These are phyloP conservation scores for Chrysolina haemoptera DNA, from an alignment of 2,888 invertebrate species.

Conservation along the genomic window DNA sequence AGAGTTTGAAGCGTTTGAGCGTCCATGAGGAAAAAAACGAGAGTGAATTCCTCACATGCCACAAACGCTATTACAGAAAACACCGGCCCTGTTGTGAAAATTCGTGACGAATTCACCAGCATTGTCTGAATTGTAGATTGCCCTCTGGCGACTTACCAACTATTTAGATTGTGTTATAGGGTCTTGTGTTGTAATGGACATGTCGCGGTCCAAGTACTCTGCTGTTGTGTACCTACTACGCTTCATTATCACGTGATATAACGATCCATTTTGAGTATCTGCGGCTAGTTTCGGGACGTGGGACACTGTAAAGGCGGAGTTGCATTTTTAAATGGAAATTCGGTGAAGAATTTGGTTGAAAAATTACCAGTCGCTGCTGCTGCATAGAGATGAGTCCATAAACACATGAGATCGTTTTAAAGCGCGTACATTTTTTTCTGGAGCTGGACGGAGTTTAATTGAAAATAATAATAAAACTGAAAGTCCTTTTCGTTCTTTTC, in stretches of 20 bases:
- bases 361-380: not conserved
- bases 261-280: slow-evolving; percentile 27
- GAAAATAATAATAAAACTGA: not conserved
- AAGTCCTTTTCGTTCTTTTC: too few species aligned
- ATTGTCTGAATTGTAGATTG: slow-evolving; percentile 49
- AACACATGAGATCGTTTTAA: not conserved
- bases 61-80: not conserved
- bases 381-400: not conserved
- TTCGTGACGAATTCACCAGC: slow-evolving; percentile 46
- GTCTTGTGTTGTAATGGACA: slow-evolving; percentile 49
- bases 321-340: slow-evolving; percentile 6
- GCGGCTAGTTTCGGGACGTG: slow-evolving; percentile 12
- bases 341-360: not conserved
- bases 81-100: slow-evolving; percentile 24
- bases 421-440: not conserved
- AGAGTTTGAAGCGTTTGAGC: not conserved
- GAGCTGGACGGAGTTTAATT: not conserved
- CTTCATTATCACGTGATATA: slow-evolving; percentile 43
- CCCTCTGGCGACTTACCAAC: slow-evolving; percentile 54
- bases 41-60: too few species aligned
- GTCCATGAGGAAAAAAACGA: not conserved
- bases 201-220: slow-evolving; percentile 37
- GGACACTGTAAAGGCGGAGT: slow-evolving; percentile 30
- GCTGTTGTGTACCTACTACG: slow-evolving; percentile 40
- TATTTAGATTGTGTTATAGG: slow-evolving; percentile 53